These are phyloP conservation scores for Anisognathus igniventris DNA, from an alignment of 2,797 vertebrate genomes.

Conservation along the genomic window DNA sequence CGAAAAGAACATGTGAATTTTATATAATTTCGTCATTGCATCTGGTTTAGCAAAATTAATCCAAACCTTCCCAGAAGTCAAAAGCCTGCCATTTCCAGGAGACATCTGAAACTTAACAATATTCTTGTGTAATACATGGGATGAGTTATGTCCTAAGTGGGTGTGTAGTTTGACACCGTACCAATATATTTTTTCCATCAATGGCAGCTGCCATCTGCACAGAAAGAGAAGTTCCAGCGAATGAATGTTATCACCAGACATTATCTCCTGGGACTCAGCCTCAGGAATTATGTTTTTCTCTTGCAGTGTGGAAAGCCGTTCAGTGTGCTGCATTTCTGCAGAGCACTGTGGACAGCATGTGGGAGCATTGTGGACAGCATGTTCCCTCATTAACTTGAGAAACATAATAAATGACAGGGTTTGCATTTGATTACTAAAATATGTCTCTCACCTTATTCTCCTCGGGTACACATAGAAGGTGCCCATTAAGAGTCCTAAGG, in stretches of 20 bases:
- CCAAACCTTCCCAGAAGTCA: background rate
- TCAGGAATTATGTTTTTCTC: slow-evolving; percentile 38
- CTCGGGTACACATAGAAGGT: background rate
- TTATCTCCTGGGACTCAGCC: background rate
- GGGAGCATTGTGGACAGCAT: background rate
- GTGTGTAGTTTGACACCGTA: background rate
- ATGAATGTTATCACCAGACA: slow-evolving; percentile 64
- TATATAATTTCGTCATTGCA: background rate
- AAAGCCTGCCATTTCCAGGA: background rate
- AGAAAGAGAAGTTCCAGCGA: slow-evolving; percentile 36
- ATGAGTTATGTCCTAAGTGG: background rate
- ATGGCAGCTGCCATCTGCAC: slow-evolving; percentile 29
- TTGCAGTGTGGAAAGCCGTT: slow-evolving; percentile 8
- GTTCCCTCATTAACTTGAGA: background rate
- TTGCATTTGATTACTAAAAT: background rate
- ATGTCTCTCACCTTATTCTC: background rate
- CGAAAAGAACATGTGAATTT: background rate
- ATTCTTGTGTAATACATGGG: background rate
- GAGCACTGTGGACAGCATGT: background rate
- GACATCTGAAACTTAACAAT: background rate
- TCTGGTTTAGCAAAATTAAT: background rate
- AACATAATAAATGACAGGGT: background rate
- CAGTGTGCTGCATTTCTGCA: background rate
- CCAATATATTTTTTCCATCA: slow-evolving; percentile 11
- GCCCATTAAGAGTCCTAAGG: background rate